Percentiles rank a stretch among this genome's conserved stretches.
Evolutionary conservation across 2,797 vertebrate genomes (phyloP).

Genomic region (Sebastolobus alascanus): DNA sequence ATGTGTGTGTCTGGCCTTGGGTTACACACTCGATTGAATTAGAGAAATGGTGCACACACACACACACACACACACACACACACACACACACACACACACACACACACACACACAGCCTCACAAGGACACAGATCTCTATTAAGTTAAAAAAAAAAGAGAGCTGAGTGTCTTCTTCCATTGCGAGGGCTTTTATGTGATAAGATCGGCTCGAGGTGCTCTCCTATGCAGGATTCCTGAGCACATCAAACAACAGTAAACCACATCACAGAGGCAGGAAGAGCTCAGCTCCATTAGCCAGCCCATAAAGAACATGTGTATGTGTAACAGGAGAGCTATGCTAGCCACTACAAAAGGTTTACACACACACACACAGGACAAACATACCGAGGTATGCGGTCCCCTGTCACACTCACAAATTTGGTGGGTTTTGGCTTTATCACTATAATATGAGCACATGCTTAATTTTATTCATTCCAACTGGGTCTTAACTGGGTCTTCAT

Average conservation of each 20-base stretch:
- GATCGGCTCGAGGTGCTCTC: constrained; percentile 78
- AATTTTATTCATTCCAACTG: constrained; percentile 65
- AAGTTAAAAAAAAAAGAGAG: constrained; percentile 80
- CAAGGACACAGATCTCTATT: constrained; percentile 75
- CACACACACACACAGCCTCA: constrained; percentile 39
- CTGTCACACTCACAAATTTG: constrained; percentile 46
- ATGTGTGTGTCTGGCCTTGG: constrained; percentile 80
- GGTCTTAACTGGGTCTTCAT: constrained; percentile 25
- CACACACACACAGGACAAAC: constrained; percentile 73
- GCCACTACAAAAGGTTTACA: constrained; percentile 77
- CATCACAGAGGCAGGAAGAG: constrained; percentile 83
- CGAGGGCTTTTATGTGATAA: constrained; percentile 83
- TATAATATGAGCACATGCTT: constrained; percentile 58
- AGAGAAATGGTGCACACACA: constrained; percentile 57
- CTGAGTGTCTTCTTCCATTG: constrained; percentile 78
- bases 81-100: constrained; percentile 14
- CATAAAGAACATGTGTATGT: constrained; percentile 85
- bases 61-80: constrained; percentile 11
- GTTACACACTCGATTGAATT: constrained; percentile 83
- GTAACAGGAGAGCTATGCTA: constrained; percentile 76
- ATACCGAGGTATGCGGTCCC: constrained; percentile 56
- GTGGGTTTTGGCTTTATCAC: constrained; percentile 49
- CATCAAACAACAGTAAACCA: constrained; percentile 85
- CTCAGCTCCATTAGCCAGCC: constrained; percentile 83
- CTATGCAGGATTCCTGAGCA: constrained; percentile 80